phyloP scores from a whole-genome alignment of 2,888 invertebrate species.

The Napeogenes inachia region DNA sequence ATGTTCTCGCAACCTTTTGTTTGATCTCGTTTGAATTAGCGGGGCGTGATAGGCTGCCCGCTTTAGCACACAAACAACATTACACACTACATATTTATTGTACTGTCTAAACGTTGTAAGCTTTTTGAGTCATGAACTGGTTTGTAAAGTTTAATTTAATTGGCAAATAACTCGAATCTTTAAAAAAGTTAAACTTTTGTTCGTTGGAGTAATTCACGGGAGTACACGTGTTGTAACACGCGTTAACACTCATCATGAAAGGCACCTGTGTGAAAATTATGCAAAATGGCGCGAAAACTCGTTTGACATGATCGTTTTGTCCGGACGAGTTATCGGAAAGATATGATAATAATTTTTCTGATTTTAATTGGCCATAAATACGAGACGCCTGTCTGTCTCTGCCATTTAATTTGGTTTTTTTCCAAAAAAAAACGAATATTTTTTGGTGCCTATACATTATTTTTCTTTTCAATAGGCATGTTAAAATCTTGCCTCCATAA shows the following conservation, averaged over 20 bases:
- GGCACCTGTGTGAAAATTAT: conserved; percentile 33
- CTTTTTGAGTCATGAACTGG: not conserved
- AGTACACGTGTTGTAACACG: conserved; percentile 29
- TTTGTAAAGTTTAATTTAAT: not conserved
- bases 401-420: conserved; percentile 10
- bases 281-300: conserved; percentile 31
- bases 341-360: conserved; percentile 27
- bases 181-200: not conserved
- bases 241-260: conserved; percentile 28
- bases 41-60: conserved; percentile 20
- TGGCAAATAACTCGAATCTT: not conserved
- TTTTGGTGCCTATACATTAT: not conserved
- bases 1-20: conserved; percentile 13
- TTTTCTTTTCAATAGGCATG: conserved; percentile 3
- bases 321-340: conserved; percentile 26
- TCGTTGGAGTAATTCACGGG: conserved; percentile 23
- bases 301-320: conserved; percentile 27
- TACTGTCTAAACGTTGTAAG: not conserved
- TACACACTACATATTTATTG: not conserved
- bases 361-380: conserved; percentile 28
- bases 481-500: not conserved
- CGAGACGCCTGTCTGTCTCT: conserved; percentile 23
- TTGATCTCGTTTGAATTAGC: conserved; percentile 18
- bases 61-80: conserved; percentile 9
- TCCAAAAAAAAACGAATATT: not conserved